phyloP scores from a whole-genome alignment of 2,113 vertebrate genomes.

The Aramus guarauna region DNA sequence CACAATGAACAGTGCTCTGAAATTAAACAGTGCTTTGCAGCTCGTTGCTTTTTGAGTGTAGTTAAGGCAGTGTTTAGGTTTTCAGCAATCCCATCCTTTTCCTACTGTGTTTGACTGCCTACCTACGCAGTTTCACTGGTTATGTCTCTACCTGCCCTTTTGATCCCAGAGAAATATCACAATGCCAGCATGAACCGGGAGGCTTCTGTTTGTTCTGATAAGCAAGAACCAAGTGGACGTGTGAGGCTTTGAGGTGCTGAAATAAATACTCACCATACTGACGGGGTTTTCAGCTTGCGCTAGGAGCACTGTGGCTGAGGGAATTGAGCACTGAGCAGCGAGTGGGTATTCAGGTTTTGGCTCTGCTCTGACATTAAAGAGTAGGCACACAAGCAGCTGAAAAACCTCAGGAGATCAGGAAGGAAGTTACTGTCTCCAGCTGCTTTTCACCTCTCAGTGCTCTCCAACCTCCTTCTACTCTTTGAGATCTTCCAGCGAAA shows the following conservation, averaged over 20 bases:
- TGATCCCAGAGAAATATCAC: background rate
- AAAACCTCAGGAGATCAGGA: background rate
- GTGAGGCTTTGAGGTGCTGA: background rate
- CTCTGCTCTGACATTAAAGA: background rate
- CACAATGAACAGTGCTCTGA: background rate
- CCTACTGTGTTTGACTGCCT: background rate
- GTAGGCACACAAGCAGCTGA: background rate
- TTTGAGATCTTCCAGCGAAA: background rate
- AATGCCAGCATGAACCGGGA: fast-evolving
- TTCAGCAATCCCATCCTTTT: background rate
- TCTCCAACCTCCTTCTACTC: background rate
- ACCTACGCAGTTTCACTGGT: background rate
- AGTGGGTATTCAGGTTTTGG: background rate
- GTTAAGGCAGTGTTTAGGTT: background rate
- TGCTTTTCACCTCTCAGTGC: background rate
- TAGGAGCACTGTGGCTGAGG: fast-evolving
- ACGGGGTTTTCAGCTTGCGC: background rate
- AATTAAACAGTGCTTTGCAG: background rate
- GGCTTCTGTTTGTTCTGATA: background rate
- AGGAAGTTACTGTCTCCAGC: background rate
- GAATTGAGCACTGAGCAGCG: background rate
- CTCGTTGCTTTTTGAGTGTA: background rate
- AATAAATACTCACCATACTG: background rate
- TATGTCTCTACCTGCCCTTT: background rate
- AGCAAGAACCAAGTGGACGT: fast-evolving